Evolutionary conservation across 2,113 vertebrate species (phyloP).

Genomic region (Ondatra zibethicus): DNA sequence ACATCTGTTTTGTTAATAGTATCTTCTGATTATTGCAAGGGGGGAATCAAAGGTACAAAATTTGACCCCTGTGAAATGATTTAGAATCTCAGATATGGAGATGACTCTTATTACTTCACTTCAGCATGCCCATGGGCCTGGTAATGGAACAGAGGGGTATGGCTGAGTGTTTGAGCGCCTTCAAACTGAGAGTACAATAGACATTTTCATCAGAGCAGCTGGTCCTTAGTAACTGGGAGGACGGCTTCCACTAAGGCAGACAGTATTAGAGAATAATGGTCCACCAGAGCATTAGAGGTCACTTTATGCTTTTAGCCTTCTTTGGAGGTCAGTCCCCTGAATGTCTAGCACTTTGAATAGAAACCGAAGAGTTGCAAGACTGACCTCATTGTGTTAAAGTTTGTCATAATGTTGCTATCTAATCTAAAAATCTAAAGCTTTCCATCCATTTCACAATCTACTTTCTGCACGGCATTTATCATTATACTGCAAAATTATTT

Average conservation of each 20-base stretch:
- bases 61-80: background rate
- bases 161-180: background rate
- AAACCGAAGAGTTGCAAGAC: background rate
- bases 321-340: background rate
- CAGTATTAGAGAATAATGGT: background rate
- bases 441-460: background rate
- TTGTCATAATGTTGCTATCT: background rate
- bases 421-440: background rate
- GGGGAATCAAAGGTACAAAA: background rate
- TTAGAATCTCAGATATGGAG: background rate
- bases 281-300: background rate
- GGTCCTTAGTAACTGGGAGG: background rate
- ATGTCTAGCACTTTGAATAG: background rate
- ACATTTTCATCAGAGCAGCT: background rate
- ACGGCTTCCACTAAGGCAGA: background rate
- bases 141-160: background rate
- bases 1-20: constrained; percentile 4
- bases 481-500: background rate
- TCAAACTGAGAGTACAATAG: background rate
- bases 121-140: background rate
- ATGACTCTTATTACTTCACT: background rate
- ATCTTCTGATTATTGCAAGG: background rate
- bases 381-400: background rate
- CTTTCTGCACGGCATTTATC: background rate
- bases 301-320: background rate